phyloP scores from a whole-genome alignment of 2,888 invertebrate genomes.

The Dryobotodes eremita region DNA sequence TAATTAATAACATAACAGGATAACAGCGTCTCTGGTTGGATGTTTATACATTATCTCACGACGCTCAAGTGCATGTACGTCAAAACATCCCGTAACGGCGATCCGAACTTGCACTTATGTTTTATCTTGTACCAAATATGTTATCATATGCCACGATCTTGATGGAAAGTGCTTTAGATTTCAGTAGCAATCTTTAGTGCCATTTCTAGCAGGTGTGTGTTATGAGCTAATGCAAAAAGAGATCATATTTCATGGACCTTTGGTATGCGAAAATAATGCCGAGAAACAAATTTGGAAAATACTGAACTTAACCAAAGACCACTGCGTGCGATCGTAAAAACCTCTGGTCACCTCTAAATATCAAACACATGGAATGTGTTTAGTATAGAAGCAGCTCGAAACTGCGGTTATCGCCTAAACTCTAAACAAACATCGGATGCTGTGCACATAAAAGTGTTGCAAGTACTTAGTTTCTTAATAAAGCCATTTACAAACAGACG shows the following conservation, averaged over 20 bases:
- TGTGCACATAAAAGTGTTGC: slow-evolving; percentile 51
- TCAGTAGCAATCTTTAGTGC: background rate
- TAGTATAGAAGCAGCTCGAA: slow-evolving; percentile 15
- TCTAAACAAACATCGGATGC: slow-evolving; percentile 59
- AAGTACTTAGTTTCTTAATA: slow-evolving; percentile 47
- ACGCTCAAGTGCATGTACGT: slow-evolving; percentile 57
- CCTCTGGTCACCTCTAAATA: slow-evolving; percentile 30
- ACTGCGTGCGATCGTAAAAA: slow-evolving; percentile 8
- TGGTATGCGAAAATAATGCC: background rate
- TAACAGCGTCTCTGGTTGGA: slow-evolving; percentile 59
- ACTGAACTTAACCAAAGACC: background rate
- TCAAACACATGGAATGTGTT: slow-evolving; percentile 32
- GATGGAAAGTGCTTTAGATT: background rate
- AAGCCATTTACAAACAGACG: slow-evolving; percentile 46
- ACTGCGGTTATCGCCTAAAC: slow-evolving; percentile 56
- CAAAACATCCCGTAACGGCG: slow-evolving; percentile 70
- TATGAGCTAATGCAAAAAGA: background rate
- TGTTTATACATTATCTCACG: slow-evolving; percentile 73
- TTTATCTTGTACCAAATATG: slow-evolving; percentile 37
- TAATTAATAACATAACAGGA: slow-evolving; percentile 64
- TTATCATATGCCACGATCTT: slow-evolving; percentile 17
- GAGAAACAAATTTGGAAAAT: background rate
- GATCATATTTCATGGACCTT: background rate
- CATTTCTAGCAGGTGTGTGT: background rate
- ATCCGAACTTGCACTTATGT: slow-evolving; percentile 28